Evolutionary conservation across 2,797 vertebrate genomes (phyloP).

Genomic region (Sebastes vulpes): DNA sequence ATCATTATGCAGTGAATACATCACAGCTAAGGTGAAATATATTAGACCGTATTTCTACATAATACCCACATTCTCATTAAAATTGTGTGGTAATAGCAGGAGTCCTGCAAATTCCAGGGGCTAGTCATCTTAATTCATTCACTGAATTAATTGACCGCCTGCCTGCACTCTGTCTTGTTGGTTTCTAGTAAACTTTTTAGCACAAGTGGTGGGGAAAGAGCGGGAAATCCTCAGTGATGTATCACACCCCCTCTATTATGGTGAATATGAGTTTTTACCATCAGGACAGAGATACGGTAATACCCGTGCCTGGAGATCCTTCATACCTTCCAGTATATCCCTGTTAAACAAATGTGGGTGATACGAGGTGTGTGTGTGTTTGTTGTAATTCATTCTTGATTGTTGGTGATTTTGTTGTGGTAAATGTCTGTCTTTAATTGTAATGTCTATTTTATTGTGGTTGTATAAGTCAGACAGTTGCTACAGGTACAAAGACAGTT

Average conservation of each 20-base stretch:
- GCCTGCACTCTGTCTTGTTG: not conserved
- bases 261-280: not conserved
- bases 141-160: not conserved
- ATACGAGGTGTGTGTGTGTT: not conserved
- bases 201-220: not conserved
- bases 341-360: not conserved
- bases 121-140: constrained; percentile 1
- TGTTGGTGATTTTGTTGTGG: not conserved
- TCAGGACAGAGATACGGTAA: not conserved
- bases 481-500: not conserved
- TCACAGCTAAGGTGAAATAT: not conserved
- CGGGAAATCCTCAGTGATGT: not conserved
- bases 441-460: not conserved
- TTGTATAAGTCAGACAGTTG: not conserved
- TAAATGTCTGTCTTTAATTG: not conserved
- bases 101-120: not conserved
- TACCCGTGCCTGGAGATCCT: not conserved
- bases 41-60: not conserved
- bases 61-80: constrained; percentile 1
- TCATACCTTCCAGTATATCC: not conserved
- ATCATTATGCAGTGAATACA: not conserved
- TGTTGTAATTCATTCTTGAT: not conserved
- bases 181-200: not conserved
- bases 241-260: not conserved
- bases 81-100: not conserved